Evolutionary conservation across 2,888 invertebrate species (phyloP).

Genomic region (Xylota segnis): DNA sequence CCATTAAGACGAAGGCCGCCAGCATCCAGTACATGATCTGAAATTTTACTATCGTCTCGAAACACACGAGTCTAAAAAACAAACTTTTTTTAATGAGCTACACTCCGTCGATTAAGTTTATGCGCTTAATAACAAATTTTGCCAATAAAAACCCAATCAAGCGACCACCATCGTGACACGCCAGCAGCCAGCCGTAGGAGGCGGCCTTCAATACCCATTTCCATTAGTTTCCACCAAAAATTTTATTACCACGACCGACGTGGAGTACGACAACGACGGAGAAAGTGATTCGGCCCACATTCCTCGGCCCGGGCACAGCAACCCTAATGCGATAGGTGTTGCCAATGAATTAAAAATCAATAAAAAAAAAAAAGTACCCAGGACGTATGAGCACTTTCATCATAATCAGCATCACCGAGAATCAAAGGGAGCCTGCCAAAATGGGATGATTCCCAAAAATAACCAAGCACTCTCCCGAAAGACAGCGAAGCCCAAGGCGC

Average conservation of each 20-base stretch:
- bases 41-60: slow-evolving; percentile 27
- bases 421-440: slow-evolving; percentile 44
- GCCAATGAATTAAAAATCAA: slow-evolving; percentile 49
- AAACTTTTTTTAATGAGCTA: slow-evolving; percentile 44
- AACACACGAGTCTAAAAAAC: slow-evolving; percentile 2
- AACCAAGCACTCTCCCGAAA: slow-evolving; percentile 5
- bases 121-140: slow-evolving; percentile 29
- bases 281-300: background rate
- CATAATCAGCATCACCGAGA: slow-evolving; percentile 30
- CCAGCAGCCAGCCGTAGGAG: background rate
- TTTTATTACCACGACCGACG: background rate
- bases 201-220: slow-evolving; percentile 2
- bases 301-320: background rate
- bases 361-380: slow-evolving; percentile 22
- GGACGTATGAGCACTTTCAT: slow-evolving; percentile 24
- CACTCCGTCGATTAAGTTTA: slow-evolving; percentile 40
- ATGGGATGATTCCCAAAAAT: slow-evolving; percentile 37
- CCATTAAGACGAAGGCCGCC: slow-evolving; percentile 22
- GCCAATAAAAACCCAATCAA: slow-evolving; percentile 60
- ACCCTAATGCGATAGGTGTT: slow-evolving; percentile 31
- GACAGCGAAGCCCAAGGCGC: slow-evolving; percentile 15
- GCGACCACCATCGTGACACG: slow-evolving; percentile 5
- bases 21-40: background rate
- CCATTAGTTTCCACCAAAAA: background rate
- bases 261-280: background rate